Base-by-base conservation (phyloP, 2,113 vertebrate species). In the Platysternon megacephalum region DNA sequence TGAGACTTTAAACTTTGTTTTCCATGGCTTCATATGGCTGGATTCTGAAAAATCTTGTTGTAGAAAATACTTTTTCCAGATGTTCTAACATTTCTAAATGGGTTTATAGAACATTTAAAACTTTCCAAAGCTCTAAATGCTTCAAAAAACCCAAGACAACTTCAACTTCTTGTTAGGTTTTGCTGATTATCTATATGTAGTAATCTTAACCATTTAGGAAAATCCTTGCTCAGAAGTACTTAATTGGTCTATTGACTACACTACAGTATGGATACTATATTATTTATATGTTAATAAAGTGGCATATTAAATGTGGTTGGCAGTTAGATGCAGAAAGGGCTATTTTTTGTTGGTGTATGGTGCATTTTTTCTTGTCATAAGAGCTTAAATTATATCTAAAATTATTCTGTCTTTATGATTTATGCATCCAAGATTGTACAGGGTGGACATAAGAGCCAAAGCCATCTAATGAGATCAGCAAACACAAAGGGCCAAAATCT, bases 281-380 rank as follows among this genome's bases (percentile, higher is more conserved):
- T 84, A 53, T 84, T 94, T 84, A 29, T 35, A 14, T 35, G 17
- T 87, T 35, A 91, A 22, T 1, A 42, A 1, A 0, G 0, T 44
- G 49, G 42, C 88, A 16, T 74, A 88, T 88, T 83, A 89, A 51
- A 48, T 90, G 22, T 68, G 2, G 19, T 68, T 88, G 88, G 52
- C 39, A 49, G 52, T 28, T 42, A 53, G 17, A 42, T 65, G 14
- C 65, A 68, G 65, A 68, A 68, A 53, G 68, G 24, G 32, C 44
- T 51, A 4, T 17, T 2, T 0, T 26, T 85, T 86, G 86, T 65
- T 51, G 28, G 0, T 0, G 22, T 39, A 68, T 39, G 65, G 65
- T n/a, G 35, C 17, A n/a, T 68, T 68, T 76, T 76, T 84, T 21
- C 79, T 26, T 68, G 6, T 82, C 51, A 39, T 26, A 93, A 87